Percentiles rank a stretch among this genome's conserved stretches.
Conservation (phyloP, 2,888 invertebrate species). For the Latrodectus hesperus region DNA sequence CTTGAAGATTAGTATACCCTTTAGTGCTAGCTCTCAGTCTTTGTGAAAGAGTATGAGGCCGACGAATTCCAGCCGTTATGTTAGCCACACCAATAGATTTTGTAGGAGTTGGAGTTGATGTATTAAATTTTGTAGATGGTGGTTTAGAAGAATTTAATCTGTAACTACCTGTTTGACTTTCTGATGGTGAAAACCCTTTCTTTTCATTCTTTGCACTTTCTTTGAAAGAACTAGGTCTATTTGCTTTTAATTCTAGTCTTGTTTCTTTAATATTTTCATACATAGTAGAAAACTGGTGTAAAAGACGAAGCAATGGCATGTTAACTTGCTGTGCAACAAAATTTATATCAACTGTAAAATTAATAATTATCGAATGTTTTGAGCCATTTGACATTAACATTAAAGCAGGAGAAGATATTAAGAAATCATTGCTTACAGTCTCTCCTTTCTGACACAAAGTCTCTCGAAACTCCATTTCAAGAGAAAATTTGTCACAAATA, state of each 20-base stretch:
- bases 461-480: conserved; percentile 91
- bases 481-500: conserved; percentile 90
- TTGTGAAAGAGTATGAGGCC: conserved; percentile 81
- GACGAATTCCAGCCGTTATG: conserved; percentile 60
- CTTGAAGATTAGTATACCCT: conserved; percentile 86
- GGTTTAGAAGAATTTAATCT: conserved; percentile 62
- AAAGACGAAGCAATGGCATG: conserved; percentile 91
- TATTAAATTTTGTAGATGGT: conserved; percentile 49
- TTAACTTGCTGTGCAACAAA: conserved; percentile 97
- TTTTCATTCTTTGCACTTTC: conserved; percentile 70
- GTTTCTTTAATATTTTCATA: conserved; percentile 97
- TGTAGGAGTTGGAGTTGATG: conserved; percentile 64
- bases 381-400: conserved; percentile 79
- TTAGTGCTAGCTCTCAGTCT: conserved; percentile 79
- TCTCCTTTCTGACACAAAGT: conserved; percentile 82
- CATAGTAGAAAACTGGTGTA: conserved; percentile 98
- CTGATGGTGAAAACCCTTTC: conserved; percentile 65
- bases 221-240: conserved; percentile 75
- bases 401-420: conserved; percentile 81
- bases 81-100: conserved; percentile 66
- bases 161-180: conserved; percentile 67
- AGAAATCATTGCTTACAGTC: conserved; percentile 82
- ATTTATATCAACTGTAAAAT: conserved; percentile 89
- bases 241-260: conserved; percentile 89
- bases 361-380: conserved; percentile 86